Percentiles rank a stretch among this genome's conserved stretches.
phyloP scores from a whole-genome alignment of 2,113 vertebrate species.

The Taxidea taxus region DNA sequence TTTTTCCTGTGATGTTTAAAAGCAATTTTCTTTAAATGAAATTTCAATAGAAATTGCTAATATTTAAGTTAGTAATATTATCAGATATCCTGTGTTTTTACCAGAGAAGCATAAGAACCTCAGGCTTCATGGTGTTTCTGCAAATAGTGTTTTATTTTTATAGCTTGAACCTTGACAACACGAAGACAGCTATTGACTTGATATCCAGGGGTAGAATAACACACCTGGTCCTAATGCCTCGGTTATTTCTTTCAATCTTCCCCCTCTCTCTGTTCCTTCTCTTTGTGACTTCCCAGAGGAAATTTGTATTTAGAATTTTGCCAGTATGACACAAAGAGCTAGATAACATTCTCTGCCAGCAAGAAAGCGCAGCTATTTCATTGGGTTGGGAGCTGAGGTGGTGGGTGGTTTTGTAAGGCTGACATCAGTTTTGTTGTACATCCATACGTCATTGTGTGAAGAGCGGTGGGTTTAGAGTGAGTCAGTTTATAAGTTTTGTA shows the following conservation, averaged over 20 bases:
- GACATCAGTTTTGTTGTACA: background rate
- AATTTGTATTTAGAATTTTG: constrained; percentile 12
- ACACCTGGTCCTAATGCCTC: background rate
- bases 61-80: constrained; percentile 32
- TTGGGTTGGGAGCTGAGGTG: background rate
- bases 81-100: constrained; percentile 45
- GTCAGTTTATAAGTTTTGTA: background rate
- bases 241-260: background rate
- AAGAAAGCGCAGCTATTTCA: background rate
- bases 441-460: background rate
- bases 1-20: background rate
- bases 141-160: constrained; percentile 46
- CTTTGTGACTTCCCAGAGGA: constrained; percentile 42
- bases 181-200: constrained; percentile 34
- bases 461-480: background rate
- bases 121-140: constrained; percentile 3
- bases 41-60: constrained; percentile 50
- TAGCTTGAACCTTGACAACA: constrained; percentile 15
- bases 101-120: background rate
- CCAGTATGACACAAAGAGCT: background rate
- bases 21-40: constrained; percentile 44
- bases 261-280: background rate
- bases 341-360: background rate
- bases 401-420: background rate
- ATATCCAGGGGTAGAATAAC: background rate